Evolutionary conservation across 2,888 invertebrate genomes (phyloP), one percentile per base, ranked within the genome.

Genomic region (Torymus auratus): DNA sequence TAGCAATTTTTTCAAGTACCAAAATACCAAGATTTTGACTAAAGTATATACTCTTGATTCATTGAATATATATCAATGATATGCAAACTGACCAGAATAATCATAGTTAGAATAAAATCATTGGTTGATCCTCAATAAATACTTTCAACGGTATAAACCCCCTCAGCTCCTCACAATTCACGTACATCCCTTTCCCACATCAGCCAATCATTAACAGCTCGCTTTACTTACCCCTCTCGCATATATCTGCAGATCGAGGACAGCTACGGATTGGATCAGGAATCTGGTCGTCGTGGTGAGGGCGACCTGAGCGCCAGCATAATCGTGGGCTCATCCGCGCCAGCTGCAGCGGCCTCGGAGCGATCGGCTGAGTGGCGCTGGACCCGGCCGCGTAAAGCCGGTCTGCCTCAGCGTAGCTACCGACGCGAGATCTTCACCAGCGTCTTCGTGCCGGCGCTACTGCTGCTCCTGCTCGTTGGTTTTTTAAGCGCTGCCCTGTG

Each of bases 401-500:
- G 93, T 68, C 91, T 96, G 17, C 96, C 96, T 0, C 90, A 92
- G 52, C 92, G 96, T 65, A 95, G 94, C 85, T 96, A 96, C 85
- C 92, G 93, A 12, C 92, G 93, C 80, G 95, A 96, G 87, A 92
- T 96, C 84, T 92, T 94, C 0, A 93, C 95, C 2, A 94, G 95
- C 0, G 93, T 96, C 78, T 93, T 95, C 13, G 93, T 95, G 14
- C 96, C 96, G 0, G 92, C 94, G 83, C 89, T 94, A 75, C 91
- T 96, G 64, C 92, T 96, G 87, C 90, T 95, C 64, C 88, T 95
- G 17, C 91, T 96, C 1, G 92, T 94, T 1, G 92, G 94, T 2
- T 92, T 95, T 10, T 89, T 96, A 2, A 95, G 96, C 0, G 93
- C 95, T 2, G 94, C 95, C 0, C 91, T 96, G 13, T 96, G 96